These are phyloP conservation scores for Psittacula derbiana DNA, from an alignment of 2,797 vertebrate species.

Conservation along the genomic window DNA sequence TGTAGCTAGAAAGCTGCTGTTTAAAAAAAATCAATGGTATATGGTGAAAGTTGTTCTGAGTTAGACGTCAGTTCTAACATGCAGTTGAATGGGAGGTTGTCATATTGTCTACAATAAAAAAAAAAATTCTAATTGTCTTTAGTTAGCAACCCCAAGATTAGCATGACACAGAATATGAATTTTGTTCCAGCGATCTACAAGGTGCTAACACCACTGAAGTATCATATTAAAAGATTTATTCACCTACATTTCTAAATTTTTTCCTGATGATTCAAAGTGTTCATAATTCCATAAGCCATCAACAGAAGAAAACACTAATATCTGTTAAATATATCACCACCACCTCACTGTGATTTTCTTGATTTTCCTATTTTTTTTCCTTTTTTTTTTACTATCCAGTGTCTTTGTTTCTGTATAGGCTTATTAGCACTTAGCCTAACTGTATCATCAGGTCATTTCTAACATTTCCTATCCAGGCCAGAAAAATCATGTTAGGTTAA, in stretches of 20 bases:
- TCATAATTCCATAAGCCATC: neutral
- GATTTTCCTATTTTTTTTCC: neutral
- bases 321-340: neutral
- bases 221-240: neutral
- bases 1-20: neutral
- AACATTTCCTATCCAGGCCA: neutral
- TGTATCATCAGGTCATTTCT: neutral
- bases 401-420: neutral
- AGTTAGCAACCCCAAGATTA: neutral
- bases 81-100: neutral
- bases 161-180: neutral
- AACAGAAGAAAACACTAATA: neutral
- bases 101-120: neutral
- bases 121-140: neutral
- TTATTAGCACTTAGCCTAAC: neutral
- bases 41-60: neutral
- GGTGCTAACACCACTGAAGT: neutral
- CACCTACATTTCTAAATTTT: neutral
- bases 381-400: neutral
- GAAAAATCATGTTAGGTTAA: rapidly evolving
- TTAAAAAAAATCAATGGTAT: neutral
- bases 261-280: neutral
- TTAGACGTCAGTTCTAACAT: neutral
- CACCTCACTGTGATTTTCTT: neutral
- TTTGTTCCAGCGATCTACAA: neutral